Evolutionary conservation across 53 echinoderm and acorn worm species (phyloP), one percentile per base, ranked within the genome.

Genomic region (Holothuria scabra): DNA sequence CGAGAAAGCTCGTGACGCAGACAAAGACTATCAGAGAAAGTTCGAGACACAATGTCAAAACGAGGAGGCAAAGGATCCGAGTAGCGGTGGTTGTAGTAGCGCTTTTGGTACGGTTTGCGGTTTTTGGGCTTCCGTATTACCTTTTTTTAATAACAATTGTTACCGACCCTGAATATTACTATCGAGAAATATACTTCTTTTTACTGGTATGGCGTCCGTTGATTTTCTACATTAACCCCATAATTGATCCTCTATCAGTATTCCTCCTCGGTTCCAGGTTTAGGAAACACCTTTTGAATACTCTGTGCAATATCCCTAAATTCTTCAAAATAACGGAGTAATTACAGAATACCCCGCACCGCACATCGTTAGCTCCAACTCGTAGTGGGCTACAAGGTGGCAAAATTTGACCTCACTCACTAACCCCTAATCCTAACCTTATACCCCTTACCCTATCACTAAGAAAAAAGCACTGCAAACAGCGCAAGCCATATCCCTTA

Each of bases 231-330:
- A 16, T 69, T 4, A 69, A 69, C 23, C 13, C 69, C 11, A 35
- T 34, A 12, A 13, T 18, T 16, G 69, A 69, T 69, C 72, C 72
- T 24, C 24, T 72, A 22, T 41, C 72, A 21, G 48, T 72, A 44
- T 72, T 72, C 37, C 72, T 72, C 46, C 44, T 72, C 8, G 72
- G 72, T 25, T 72, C 72, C 26, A 44, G 72, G 14, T 72, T 72
- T 44, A 44, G 72, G 12, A 72, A 26, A 10, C n/a, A 72, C 8
- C 72, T 72, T 72, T 65, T 14, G 52, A 52, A 16, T 3, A 41
- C 10, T 5, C 41, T 41, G 10, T 18, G 52, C 18, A 9, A 1
- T 14, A 6, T 14, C 16, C 16, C 18, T 0, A 52, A 18, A 1
- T 8, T 52, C 8, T 3, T 0, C 52, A 16, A 52, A 52, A 18